Conservation (phyloP, 2,888 invertebrate species). For the Phasia obesa region DNA sequence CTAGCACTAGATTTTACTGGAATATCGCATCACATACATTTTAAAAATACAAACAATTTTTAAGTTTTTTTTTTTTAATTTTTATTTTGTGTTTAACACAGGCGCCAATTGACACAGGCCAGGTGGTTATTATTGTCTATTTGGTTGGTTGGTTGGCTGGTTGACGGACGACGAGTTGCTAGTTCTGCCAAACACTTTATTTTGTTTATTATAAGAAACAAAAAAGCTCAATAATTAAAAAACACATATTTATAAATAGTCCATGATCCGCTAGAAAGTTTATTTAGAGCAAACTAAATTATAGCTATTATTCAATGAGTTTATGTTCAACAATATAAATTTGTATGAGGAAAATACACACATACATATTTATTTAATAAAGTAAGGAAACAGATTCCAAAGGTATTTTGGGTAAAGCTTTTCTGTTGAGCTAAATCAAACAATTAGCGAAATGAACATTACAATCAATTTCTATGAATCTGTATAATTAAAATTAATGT, state of each 20-base stretch:
- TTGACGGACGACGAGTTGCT: slow-evolving; percentile 29
- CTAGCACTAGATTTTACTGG: neutral
- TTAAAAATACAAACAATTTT: slow-evolving; percentile 47
- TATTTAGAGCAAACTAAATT: slow-evolving; percentile 56
- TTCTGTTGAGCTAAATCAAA: no score
- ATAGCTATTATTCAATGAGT: slow-evolving; percentile 48
- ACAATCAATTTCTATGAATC: no score
- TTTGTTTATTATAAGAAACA: slow-evolving; percentile 50
- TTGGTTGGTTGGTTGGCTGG: slow-evolving; percentile 49
- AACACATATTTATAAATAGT: slow-evolving; percentile 60
- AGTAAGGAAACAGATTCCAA: no score
- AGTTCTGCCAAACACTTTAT: slow-evolving; percentile 67
- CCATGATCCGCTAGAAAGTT: slow-evolving; percentile 56
- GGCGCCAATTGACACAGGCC: slow-evolving; percentile 74
- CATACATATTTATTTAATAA: no score
- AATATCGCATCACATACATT: slow-evolving; percentile 34
- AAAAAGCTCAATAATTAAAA: slow-evolving; percentile 28
- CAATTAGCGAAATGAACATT: no score
- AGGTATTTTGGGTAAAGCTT: no score
- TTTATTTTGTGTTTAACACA: slow-evolving; percentile 65
- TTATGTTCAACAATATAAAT: slow-evolving; percentile 21
- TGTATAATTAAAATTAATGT: no score
- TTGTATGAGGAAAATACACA: neutral
- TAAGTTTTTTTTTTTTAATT: slow-evolving; percentile 31
- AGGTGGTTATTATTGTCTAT: slow-evolving; percentile 71